phyloP scores from a whole-genome alignment of 2,113 vertebrate species.

The Chrysemys picta region DNA sequence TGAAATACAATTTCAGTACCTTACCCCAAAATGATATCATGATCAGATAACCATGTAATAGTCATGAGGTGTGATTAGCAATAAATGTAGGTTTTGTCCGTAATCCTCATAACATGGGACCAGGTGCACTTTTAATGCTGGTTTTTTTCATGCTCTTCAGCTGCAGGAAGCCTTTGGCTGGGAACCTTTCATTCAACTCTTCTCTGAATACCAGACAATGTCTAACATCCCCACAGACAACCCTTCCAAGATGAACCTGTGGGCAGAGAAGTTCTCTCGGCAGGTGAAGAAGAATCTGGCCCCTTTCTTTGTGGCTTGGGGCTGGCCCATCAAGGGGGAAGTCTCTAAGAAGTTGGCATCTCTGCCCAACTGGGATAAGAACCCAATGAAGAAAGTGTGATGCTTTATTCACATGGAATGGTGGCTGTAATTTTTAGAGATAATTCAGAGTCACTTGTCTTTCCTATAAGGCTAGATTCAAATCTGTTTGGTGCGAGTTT shows the following conservation, averaged over 20 bases:
- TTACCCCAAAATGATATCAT: neutral
- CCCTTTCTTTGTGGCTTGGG: constrained; percentile 83
- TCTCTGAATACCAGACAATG: constrained; percentile 79
- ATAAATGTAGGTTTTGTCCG: neutral
- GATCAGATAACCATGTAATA: neutral
- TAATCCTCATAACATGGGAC: neutral
- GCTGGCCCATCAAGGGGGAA: constrained; percentile 81
- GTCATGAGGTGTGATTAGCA: neutral
- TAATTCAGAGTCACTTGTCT: neutral
- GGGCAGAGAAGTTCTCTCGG: constrained; percentile 81
- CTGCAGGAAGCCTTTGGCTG: constrained; percentile 84
- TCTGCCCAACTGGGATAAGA: constrained; percentile 81
- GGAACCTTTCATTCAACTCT: constrained; percentile 79
- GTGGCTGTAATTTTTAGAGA: neutral
- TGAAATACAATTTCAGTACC: neutral
- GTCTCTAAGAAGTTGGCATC: constrained; percentile 71
- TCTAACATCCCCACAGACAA: constrained; percentile 68
- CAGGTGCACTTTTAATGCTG: neutral
- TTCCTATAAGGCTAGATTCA: neutral
- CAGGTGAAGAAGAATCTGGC: constrained; percentile 81
- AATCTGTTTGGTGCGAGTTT: neutral
- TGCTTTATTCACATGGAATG: no score
- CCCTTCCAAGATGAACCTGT: constrained; percentile 80
- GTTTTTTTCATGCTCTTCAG: constrained; percentile 52
- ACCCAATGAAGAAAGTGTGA: constrained; percentile 74